These are phyloP conservation scores for Phacellophora camtschatica DNA, from an alignment of 30 jellyfish, hydroid and myxozoan species.

Conservation along the genomic window DNA sequence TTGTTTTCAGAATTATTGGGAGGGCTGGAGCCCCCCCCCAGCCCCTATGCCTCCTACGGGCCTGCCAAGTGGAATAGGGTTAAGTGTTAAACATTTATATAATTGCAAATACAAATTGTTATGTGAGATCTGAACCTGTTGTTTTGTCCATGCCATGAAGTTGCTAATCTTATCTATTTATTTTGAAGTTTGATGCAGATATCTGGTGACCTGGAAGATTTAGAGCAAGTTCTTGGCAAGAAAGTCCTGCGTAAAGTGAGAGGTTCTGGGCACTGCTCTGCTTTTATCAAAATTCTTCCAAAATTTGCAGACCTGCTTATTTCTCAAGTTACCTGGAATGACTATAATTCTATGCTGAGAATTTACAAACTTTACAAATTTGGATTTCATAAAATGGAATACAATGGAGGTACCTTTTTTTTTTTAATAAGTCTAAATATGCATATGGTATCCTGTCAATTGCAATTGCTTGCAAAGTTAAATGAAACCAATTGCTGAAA, in stretches of 20 bases:
- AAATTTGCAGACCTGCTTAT: slow-evolving; percentile 81
- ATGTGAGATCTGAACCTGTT: neutral
- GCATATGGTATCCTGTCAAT: no score
- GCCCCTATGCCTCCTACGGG: no score
- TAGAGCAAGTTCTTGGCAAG: slow-evolving; percentile 75
- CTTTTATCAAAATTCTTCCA: slow-evolving; percentile 71
- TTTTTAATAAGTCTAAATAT: no score
- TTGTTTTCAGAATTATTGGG: no score
- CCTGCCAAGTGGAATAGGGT: no score
- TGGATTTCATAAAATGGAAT: slow-evolving; percentile 41
- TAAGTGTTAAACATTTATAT: no score
- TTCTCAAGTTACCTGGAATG: slow-evolving; percentile 98
- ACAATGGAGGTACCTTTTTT: neutral
- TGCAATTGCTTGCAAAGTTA: no score
- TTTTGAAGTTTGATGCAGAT: slow-evolving; percentile 61
- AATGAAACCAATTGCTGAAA: no score
- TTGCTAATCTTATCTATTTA: neutral
- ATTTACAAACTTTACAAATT: slow-evolving; percentile 67
- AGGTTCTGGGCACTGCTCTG: slow-evolving; percentile 98
- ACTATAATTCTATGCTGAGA: slow-evolving; percentile 79
- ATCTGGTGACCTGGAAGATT: slow-evolving; percentile 85
- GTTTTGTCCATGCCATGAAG: neutral
- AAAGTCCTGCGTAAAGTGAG: slow-evolving; percentile 28
- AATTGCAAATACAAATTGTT: no score
- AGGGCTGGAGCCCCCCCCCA: no score